These are phyloP conservation scores for Coranthus polyacanthus DNA, from an alignment of 2,797 vertebrate genomes.

Conservation along the genomic window DNA sequence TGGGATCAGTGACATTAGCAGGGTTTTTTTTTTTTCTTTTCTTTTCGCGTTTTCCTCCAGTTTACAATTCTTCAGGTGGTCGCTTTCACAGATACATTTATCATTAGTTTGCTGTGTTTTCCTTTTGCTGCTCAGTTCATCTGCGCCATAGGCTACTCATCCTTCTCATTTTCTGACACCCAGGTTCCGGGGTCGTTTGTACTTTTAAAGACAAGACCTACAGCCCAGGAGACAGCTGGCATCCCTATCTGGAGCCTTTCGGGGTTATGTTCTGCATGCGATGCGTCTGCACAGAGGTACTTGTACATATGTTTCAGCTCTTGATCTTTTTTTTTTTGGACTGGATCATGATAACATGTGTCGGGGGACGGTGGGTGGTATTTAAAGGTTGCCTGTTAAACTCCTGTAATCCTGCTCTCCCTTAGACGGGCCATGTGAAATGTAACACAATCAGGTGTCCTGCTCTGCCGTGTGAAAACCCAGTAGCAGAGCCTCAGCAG, in stretches of 20 bases:
- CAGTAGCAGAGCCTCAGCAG: constrained; percentile 89
- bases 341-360: too few species aligned
- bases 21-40: too few species aligned
- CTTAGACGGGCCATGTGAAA: constrained; percentile 87
- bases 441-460: constrained; percentile 94
- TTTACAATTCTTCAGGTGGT: constrained; percentile 9
- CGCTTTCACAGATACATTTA: not conserved
- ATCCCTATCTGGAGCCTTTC: constrained; percentile 94
- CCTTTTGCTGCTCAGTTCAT: constrained; percentile 6
- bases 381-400: constrained; percentile 45
- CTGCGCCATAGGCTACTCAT: constrained; percentile 47
- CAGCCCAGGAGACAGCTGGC: constrained; percentile 93
- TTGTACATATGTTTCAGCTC: too few species aligned
- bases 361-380: not conserved
- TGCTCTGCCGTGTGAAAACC: constrained; percentile 87
- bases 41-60: constrained; percentile 4
- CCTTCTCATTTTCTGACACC: constrained; percentile 25
- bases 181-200: constrained; percentile 88
- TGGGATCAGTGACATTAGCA: constrained; percentile 9
- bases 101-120: too few species aligned
- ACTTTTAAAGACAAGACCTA: constrained; percentile 94
- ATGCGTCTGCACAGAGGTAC: constrained; percentile 92
- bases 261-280: constrained; percentile 94
- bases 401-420: constrained; percentile 25
- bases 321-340: too few species aligned